Base-by-base conservation (phyloP, 2,113 vertebrate species). In the Eleginops maclovinus region DNA sequence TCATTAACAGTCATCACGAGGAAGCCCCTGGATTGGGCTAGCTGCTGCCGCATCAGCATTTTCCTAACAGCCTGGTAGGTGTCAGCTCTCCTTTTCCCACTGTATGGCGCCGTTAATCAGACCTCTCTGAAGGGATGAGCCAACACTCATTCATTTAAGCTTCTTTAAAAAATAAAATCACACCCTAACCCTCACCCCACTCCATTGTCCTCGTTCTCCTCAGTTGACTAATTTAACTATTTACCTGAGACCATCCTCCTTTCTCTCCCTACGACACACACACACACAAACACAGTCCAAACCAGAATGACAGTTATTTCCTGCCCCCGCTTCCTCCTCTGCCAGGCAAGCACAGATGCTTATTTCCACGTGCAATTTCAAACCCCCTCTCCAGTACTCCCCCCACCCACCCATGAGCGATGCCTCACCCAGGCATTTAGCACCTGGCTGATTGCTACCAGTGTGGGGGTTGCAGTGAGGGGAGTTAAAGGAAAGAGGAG, bases 401-500 rank as follows among this genome's bases (percentile, higher is more conserved):
- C 61, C 40, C 53, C 81, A 75, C 78, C 75, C 76, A 79, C 72
- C 84, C 79, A 85, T 81, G 85, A 85, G 83, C 79, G 56, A 73
- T 83, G 85, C 76, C 90, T 93, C 92, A 88, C 88, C 83, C 81
- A 77, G 78, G 77, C 91, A 91, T 94, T 93, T 92, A 93, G 90
- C 94, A 95, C 93, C 93, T 95, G 94, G 88, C 91, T 93, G 93
- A 94, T 93, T 94, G 92, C 89, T 90, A 87, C 76, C 79, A 83
- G 64, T 75, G 79, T 70, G 85, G 83, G 77, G 78, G 87, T 19
- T 85, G 68, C 64, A 70, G 69, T 54, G 66, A 81, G 82, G 75
- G 78, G 72, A 74, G 87, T 61, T 59, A 61, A 77, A 65, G 78
- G 79, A 56, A 78, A 77, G 51, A 72, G 76, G 46, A 86, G 61